Evolutionary conservation across 2,113 vertebrate genomes (phyloP), one percentile per base, ranked within the genome.

Genomic region (Anas platyrhynchos): DNA sequence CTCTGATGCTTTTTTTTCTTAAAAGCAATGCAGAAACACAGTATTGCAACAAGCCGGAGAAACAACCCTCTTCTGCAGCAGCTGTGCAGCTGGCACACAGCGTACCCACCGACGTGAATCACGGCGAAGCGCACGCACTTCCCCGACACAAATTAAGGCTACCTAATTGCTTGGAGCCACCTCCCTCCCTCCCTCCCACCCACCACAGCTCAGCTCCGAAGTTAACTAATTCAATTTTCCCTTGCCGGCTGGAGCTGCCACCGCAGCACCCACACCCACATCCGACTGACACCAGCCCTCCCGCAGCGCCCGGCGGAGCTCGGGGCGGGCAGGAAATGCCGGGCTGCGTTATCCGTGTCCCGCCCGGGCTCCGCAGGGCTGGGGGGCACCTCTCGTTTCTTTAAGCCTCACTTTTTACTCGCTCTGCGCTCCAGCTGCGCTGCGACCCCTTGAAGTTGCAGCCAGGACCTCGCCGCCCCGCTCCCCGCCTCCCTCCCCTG

Each of bases 271-370:
- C 92, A 96, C 96, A 87, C 96, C 91, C 91, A 96, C 80, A 96
- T 95, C 88, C 93, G 92, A 95, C 82, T 96, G 94, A 85, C 10
- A 92, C 91, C 93, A 94, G 94, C 86, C 76, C 89, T 75, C 93
- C 71, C 77, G 78, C 65, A 96, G 93, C 93, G 96, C 88, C 91
- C 94, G 96, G 83, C 65, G 84, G 94, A 94, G 94, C 95, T 93
- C 91, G 94, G 94, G 93, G 94, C 88, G 87, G 87, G 91, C 91
- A 96, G 95, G 89, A 96, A 96, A 93, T 91, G 83, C 88, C 88
- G 89, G 85, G 65, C 86, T 93, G 93, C 93, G 94, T 34, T 34
- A 34, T 90, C 84, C 69, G 93, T 93, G 93, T 93, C 82, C 76
- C 50, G 87, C n/a, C 46, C 61, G 58, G 58, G 44, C 36, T 36